Evolutionary conservation across 1,140 invertebrate species (phyloP).

Genomic region (Zaprionus ghesquierei): DNA sequence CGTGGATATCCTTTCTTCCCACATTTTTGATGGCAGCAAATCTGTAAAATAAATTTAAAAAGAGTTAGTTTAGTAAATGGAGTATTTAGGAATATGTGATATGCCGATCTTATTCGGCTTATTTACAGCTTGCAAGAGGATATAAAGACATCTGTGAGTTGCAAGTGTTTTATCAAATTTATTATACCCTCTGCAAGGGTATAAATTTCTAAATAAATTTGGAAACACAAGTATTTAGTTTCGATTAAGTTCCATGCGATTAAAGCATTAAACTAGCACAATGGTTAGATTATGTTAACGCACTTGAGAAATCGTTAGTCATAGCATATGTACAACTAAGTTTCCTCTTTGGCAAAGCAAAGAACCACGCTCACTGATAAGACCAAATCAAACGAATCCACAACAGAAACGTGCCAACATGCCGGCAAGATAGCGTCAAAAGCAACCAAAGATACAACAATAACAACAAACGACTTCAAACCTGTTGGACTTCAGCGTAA

Average conservation of each 20-base stretch:
- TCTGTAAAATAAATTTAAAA: conserved; percentile 81
- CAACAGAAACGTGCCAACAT: conserved; percentile 30
- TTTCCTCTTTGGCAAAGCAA: conserved; percentile 16
- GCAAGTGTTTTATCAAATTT: no score
- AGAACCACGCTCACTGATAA: conserved; percentile 41
- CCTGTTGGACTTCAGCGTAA: conserved; percentile 30
- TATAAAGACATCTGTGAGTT: no score
- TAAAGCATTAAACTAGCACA: neutral
- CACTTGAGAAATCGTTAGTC: neutral
- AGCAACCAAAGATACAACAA: neutral
- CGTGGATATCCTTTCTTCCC: conserved; percentile 84
- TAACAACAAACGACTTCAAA: conserved; percentile 12
- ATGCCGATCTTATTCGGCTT: no score
- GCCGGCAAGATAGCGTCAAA: conserved; percentile 31
- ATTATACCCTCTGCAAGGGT: no score
- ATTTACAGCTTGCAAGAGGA: no score
- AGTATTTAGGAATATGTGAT: no score
- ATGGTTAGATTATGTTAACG: neutral
- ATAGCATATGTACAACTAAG: conserved; percentile 7
- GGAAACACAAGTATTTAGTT: neutral
- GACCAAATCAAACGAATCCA: conserved; percentile 12
- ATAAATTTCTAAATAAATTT: no score
- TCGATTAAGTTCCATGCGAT: neutral
- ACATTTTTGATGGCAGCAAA: conserved; percentile 87
- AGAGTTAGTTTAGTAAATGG: no score